Evolutionary conservation across 2,113 vertebrate species (phyloP).

Genomic region (Sceloporus tristichus): DNA sequence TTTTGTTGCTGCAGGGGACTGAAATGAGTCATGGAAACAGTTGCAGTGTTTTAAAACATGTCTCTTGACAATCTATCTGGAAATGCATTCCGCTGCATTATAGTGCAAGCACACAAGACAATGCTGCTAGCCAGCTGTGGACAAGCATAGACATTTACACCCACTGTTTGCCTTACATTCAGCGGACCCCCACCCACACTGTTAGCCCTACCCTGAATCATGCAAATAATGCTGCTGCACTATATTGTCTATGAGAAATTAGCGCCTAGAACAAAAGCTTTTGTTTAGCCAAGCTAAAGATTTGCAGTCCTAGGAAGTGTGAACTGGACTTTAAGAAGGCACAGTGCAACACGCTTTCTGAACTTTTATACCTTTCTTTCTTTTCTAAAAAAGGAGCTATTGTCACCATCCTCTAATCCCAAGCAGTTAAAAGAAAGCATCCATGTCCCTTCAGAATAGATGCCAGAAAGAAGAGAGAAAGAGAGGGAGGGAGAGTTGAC

Average conservation of each 20-base stretch:
- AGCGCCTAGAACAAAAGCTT: slow-evolving; percentile 19
- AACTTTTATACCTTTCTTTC: background rate
- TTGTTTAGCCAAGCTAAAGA: background rate
- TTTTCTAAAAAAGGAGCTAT: background rate
- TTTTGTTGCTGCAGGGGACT: background rate
- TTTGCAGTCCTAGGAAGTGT: background rate
- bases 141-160: slow-evolving; percentile 34
- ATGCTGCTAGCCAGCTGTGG: background rate
- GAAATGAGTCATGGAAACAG: background rate
- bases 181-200: background rate
- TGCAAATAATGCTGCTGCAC: accelerated
- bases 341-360: background rate
- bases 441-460: slow-evolving; percentile 35
- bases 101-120: background rate
- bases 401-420: background rate
- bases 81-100: slow-evolving; percentile 29
- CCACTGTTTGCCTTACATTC: background rate
- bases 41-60: background rate
- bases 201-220: background rate
- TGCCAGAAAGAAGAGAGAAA: background rate
- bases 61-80: slow-evolving; percentile 28
- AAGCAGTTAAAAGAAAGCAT: slow-evolving; percentile 34
- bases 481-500: background rate
- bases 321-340: background rate
- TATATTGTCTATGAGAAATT: slow-evolving; percentile 9